Evolutionary conservation across 2,888 invertebrate genomes (phyloP).

Genomic region (Metallyticus violacea): DNA sequence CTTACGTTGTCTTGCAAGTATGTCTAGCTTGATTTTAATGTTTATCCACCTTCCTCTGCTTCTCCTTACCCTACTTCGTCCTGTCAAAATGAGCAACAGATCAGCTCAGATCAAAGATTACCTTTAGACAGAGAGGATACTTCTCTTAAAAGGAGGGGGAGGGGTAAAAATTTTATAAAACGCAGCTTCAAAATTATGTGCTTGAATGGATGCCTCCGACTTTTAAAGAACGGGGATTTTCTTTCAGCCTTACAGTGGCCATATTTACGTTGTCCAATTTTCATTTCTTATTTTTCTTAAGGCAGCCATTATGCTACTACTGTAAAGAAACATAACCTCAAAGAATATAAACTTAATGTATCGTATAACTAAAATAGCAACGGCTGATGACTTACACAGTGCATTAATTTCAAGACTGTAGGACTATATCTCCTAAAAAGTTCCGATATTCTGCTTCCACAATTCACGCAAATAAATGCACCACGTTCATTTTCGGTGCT

Average conservation of each 20-base stretch:
- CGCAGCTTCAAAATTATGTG: not conserved
- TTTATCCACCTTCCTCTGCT: not conserved
- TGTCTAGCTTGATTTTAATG: not conserved
- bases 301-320: not conserved
- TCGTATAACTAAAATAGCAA: not conserved
- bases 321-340: not conserved
- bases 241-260: not conserved
- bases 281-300: not conserved
- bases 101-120: too few relatives aligned
- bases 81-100: too few relatives aligned
- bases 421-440: constrained; percentile 69
- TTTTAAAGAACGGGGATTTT: not conserved
- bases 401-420: constrained; percentile 67
- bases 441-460: constrained; percentile 60
- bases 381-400: constrained; percentile 62
- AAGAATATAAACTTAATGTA: not conserved
- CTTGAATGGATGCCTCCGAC: not conserved
- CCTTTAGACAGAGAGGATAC: not conserved
- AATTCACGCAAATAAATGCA: constrained; percentile 59
- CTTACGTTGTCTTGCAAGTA: not conserved
- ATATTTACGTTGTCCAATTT: not conserved
- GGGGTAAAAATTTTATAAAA: too few relatives aligned
- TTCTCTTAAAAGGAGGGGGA: not conserved
- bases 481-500: not conserved
- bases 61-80: not conserved